Evolutionary conservation across 2,888 invertebrate genomes (phyloP).

Genomic region (Proisotoma minuta): DNA sequence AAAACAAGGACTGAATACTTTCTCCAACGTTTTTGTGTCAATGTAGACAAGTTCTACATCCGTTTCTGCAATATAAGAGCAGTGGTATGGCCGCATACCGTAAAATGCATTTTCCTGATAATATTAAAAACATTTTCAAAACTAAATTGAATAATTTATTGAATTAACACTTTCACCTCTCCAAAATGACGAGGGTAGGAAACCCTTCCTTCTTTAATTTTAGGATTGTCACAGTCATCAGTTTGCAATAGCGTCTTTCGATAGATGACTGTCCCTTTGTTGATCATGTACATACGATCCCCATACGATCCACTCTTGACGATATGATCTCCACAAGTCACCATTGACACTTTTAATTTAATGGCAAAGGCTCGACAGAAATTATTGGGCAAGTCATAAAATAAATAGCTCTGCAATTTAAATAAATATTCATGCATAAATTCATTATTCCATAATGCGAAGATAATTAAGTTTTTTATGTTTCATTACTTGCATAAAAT

Average conservation of each 20-base stretch:
- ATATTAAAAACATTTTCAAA: too few species aligned
- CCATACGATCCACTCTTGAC: neutral
- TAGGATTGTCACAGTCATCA: neutral
- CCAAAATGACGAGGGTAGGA: neutral
- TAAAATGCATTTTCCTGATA: neutral
- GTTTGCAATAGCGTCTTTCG: neutral
- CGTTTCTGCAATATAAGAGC: slow-evolving; percentile 3
- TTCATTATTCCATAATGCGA: neutral
- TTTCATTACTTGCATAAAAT: neutral
- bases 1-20: neutral
- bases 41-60: neutral
- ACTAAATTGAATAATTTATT: too few species aligned
- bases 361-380: neutral
- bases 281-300: neutral
- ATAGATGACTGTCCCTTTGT: neutral
- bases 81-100: neutral
- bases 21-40: neutral
- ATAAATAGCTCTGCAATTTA: neutral
- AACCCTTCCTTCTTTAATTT: neutral
- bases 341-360: neutral
- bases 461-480: neutral
- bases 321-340: neutral
- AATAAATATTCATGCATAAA: neutral
- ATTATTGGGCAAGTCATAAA: neutral
- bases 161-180: neutral